Conservation (phyloP, 1,140 invertebrate species). For the Laupala kohalensis region DNA sequence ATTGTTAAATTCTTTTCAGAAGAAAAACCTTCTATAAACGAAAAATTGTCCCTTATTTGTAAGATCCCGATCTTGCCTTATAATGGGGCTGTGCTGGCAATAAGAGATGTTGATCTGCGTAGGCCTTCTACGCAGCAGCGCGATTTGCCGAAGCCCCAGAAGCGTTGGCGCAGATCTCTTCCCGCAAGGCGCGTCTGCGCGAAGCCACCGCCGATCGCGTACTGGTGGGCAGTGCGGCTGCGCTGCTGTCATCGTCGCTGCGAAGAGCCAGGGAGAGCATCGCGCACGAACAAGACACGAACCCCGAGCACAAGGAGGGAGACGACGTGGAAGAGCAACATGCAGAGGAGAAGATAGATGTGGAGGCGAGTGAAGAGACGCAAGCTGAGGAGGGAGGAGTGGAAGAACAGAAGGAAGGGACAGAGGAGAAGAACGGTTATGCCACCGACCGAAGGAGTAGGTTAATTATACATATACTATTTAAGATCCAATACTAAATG, state of each 20-base stretch:
- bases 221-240: neutral
- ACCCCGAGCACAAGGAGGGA: too few relatives aligned
- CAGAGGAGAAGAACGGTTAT: neutral
- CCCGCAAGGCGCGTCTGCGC: neutral
- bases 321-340: too few relatives aligned
- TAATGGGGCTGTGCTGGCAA: too few relatives aligned
- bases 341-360: too few relatives aligned
- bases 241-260: neutral
- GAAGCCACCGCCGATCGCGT: neutral
- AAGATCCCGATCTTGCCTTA: too few relatives aligned
- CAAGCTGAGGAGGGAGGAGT: too few relatives aligned
- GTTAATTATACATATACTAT: too few relatives aligned
- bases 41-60: too few relatives aligned
- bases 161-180: neutral
- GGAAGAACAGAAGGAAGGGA: neutral
- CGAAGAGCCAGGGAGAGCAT: neutral
- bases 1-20: too few relatives aligned
- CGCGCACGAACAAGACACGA: neutral
- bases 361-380: neutral
- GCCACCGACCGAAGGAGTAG: neutral
- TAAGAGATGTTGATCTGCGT: too few relatives aligned
- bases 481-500: too few relatives aligned
- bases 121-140: neutral
- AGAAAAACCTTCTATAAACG: too few relatives aligned
- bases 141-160: neutral